Conservation (phyloP, 2,888 invertebrate genomes). For the Phyllotreta cruciferae region DNA sequence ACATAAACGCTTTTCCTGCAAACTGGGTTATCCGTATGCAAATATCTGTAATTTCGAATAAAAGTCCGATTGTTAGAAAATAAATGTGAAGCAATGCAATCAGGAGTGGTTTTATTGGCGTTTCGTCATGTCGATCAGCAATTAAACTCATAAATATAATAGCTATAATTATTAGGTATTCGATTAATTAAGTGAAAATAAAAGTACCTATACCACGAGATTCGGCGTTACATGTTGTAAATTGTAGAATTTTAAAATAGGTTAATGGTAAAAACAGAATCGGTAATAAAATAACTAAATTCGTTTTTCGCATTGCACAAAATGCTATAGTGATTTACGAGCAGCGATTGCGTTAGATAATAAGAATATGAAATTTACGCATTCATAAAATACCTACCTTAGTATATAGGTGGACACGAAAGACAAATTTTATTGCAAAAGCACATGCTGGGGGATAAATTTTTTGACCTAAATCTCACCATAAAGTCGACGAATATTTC, state of each 20-base stretch:
- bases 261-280: constrained; percentile 8
- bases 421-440: too few relatives aligned
- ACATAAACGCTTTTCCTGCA: too few relatives aligned
- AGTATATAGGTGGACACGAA: too few relatives aligned
- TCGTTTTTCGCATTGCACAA: constrained; percentile 17
- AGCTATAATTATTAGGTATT: not conserved
- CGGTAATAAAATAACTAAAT: constrained; percentile 13
- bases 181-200: constrained; percentile 3
- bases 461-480: too few relatives aligned
- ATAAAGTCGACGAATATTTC: too few relatives aligned
- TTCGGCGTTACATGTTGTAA: not conserved
- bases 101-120: not conserved
- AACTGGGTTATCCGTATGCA: too few relatives aligned
- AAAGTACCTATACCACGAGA: constrained; percentile 2
- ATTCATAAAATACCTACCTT: too few relatives aligned
- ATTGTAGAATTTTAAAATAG: constrained; percentile 6
- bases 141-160: constrained; percentile 3
- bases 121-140: not conserved
- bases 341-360: too few relatives aligned
- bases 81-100: not conserved
- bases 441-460: too few relatives aligned
- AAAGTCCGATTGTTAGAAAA: too few relatives aligned
- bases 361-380: too few relatives aligned
- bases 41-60: too few relatives aligned
- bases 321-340: not conserved